Conservation (phyloP, 2,888 invertebrate species). For the Ctena decussata region DNA sequence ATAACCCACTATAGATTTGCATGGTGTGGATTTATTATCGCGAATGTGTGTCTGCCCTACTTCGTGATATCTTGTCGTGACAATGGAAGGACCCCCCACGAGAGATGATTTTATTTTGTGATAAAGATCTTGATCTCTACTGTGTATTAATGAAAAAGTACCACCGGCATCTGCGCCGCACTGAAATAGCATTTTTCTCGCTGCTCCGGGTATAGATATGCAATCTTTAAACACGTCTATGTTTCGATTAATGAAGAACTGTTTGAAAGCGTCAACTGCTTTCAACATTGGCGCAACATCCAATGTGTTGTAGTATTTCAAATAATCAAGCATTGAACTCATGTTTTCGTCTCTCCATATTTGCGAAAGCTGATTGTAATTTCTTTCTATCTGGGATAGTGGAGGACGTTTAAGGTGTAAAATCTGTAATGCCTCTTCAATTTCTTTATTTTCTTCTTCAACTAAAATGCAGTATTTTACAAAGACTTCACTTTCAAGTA, state of each 20-base stretch:
- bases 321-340: conserved; percentile 3
- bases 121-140: conserved; percentile 11
- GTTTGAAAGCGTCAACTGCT: neutral
- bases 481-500: neutral
- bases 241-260: neutral
- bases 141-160: neutral
- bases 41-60: conserved; percentile 12
- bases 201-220: conserved; percentile 9
- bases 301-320: conserved; percentile 10
- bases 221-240: conserved; percentile 15
- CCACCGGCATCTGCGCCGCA: neutral
- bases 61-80: conserved; percentile 20
- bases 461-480: neutral
- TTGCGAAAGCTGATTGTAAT: neutral
- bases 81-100: neutral
- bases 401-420: neutral
- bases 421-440: neutral
- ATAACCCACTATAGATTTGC: conserved; percentile 4
- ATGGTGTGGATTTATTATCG: neutral
- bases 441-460: conserved; percentile 1
- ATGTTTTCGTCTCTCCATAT: conserved; percentile 1
- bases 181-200: conserved; percentile 16
- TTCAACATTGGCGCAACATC: neutral
- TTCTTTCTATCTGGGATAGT: neutral
- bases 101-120: neutral